These are phyloP conservation scores for Limenitis camilla DNA, from an alignment of 2,888 invertebrate species.

Conservation along the genomic window DNA sequence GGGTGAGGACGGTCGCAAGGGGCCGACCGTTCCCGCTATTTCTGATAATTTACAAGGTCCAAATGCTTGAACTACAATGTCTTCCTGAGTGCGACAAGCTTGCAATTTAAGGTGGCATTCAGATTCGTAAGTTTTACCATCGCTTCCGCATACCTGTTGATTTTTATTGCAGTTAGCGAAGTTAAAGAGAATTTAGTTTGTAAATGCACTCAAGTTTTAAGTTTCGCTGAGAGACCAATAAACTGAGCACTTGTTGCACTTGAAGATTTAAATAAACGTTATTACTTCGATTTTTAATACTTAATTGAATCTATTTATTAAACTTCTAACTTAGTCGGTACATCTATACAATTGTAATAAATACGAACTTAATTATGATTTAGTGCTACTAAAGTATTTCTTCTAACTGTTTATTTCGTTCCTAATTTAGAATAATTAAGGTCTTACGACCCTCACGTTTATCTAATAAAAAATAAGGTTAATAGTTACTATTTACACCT, in stretches of 20 bases:
- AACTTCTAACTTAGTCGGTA: no score
- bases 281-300: neutral
- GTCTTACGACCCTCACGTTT: conserved; percentile 13
- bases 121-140: conserved; percentile 87
- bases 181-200: conserved; percentile 14
- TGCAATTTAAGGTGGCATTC: conserved; percentile 88
- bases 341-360: no score
- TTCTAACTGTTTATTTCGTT: conserved; percentile 14
- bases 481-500: neutral
- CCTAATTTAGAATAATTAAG: conserved; percentile 21
- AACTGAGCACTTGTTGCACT: conserved; percentile 15
- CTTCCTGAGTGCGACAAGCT: conserved; percentile 87
- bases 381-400: conserved; percentile 19
- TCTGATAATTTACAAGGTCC: conserved; percentile 83
- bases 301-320: neutral
- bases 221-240: conserved; percentile 14
- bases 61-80: conserved; percentile 84
- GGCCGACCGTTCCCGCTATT: conserved; percentile 83
- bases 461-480: neutral
- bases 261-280: conserved; percentile 4
- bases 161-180: conserved; percentile 17
- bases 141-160: conserved; percentile 81
- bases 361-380: conserved; percentile 17
- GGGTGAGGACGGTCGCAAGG: conserved; percentile 83
- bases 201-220: conserved; percentile 15